Conservation (phyloP, 2,888 invertebrate genomes). For the Holacanthella duospinosa region DNA sequence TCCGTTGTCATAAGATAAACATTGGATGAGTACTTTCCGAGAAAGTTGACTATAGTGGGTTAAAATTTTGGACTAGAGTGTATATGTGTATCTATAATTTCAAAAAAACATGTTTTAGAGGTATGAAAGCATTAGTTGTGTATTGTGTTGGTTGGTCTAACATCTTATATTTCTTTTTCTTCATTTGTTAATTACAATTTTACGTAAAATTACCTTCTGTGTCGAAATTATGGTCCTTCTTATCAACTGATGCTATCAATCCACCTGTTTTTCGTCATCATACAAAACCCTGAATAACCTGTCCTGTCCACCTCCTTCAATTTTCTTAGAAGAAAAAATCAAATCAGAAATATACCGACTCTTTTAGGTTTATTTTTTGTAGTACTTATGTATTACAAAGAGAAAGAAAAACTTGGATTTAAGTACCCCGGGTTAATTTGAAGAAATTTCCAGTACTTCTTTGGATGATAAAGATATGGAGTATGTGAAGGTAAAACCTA, state of each 20-base stretch:
- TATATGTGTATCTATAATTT: background rate
- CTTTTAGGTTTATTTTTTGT: no score
- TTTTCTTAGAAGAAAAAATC: background rate
- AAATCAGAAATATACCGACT: no score
- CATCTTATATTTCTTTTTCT: background rate
- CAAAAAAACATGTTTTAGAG: background rate
- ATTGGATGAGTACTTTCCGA: no score
- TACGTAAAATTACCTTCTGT: background rate
- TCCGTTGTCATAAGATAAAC: background rate
- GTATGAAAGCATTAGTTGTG: background rate
- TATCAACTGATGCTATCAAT: no score
- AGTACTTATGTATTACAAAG: no score
- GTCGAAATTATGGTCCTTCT: no score
- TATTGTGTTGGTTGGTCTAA: background rate
- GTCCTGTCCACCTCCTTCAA: background rate
- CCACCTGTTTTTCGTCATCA: no score
- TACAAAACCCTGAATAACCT: no score
- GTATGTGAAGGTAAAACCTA: background rate
- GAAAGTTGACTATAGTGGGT: background rate
- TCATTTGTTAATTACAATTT: background rate
- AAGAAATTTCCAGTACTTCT: background rate
- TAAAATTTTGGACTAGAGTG: background rate
- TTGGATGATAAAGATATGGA: background rate
- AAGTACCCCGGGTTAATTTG: background rate
- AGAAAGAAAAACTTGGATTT: background rate